Base-by-base conservation (phyloP, 2,797 vertebrate genomes). In the Todus mexicanus region DNA sequence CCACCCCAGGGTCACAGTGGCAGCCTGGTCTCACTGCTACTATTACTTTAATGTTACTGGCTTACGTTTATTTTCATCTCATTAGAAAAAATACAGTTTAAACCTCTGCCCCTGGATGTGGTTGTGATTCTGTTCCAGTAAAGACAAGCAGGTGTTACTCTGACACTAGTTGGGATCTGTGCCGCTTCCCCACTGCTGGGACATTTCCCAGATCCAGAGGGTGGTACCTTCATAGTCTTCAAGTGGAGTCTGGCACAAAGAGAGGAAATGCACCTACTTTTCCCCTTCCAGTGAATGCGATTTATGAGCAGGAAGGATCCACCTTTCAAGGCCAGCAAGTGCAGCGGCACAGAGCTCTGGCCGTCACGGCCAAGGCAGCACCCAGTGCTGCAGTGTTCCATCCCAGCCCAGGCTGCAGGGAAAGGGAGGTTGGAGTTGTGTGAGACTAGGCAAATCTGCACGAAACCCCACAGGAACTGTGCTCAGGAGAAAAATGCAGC, bases 71-170 rank as follows among this genome's bases (percentile, higher is more conserved):
- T 83, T 89, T 91, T 53, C 38, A 77, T 85, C 10, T 51, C 19
- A 31, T 71, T 70, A 85, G 29, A 42, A 92, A 89, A 89, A 89
- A 78, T 6, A 33, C 31, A 69, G 13, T 53, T 78, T 76, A 81
- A 84, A 76, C 7, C 26, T 87, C 37, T 0, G 0, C 90, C 61
- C 57, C 29, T 54, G 42, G 61, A 74, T 57, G 56, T 1, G 3
- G 11, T 26, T 66, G 18, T 2, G 3, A 51, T 84, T 56, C 54
- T 70, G 15, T 66, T 45, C 73, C 48, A 59, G 22, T 54, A 66
- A 65, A 75, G 63, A 47, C 37, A 69, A 70, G 37, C 21, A 73
- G 60, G 53, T 86, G 61, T 31, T 91, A 37, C 70, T 73, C 47
- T 79, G 64, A 75, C 40, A 54, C 38, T 1, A 8, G 3, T 42